These are phyloP conservation scores for Drusus annulatus DNA, from an alignment of 1,140 invertebrate genomes.

Conservation along the genomic window DNA sequence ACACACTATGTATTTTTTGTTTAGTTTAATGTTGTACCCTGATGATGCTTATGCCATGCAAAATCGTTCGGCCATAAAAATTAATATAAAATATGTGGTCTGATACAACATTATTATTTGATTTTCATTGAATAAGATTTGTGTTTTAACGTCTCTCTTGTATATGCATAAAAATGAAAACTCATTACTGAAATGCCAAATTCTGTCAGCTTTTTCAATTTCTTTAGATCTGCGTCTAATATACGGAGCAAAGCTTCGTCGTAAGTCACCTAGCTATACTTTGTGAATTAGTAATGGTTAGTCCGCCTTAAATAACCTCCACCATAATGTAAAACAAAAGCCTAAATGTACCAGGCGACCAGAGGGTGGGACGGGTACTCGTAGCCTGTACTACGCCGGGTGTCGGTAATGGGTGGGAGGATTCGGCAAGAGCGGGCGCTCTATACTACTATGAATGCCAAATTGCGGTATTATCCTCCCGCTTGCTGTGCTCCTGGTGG, in stretches of 20 bases:
- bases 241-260: neutral
- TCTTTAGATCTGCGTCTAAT: neutral
- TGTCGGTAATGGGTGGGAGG: slow-evolving; percentile 46
- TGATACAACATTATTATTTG: no score
- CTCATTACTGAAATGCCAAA: no score
- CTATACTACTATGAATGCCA: slow-evolving; percentile 53
- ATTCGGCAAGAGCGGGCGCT: slow-evolving; percentile 35
- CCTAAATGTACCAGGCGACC: slow-evolving; percentile 38
- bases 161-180: no score
- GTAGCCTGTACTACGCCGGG: slow-evolving; percentile 37
- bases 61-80: no score
- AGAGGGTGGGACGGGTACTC: slow-evolving; percentile 1
- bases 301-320: slow-evolving; percentile 42
- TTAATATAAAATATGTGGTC: no score
- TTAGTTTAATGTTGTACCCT: no score
- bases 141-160: no score
- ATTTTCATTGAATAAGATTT: no score
- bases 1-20: no score
- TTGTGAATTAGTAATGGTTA: slow-evolving; percentile 26
- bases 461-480: slow-evolving; percentile 52
- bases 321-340: slow-evolving; percentile 51
- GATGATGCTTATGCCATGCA: no score
- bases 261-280: slow-evolving; percentile 1
- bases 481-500: slow-evolving; percentile 27
- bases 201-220: neutral